Evolutionary conservation across 2,113 vertebrate genomes (phyloP).

Genomic region (Corydoras maculifer): DNA sequence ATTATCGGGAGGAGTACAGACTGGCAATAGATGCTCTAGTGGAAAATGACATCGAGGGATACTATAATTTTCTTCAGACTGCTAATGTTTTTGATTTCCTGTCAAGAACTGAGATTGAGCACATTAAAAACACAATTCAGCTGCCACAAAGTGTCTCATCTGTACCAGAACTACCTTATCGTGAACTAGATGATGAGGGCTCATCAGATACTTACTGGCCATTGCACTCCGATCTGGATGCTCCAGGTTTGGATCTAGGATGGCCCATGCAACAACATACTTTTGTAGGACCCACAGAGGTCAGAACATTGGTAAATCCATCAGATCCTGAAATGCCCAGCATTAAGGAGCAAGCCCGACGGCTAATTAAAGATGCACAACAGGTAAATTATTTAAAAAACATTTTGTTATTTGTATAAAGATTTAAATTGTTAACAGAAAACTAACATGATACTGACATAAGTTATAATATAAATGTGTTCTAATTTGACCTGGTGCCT

Average conservation of each 20-base stretch:
- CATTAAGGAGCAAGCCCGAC: conserved; percentile 89
- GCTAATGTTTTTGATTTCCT: conserved; percentile 78
- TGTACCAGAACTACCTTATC: conserved; percentile 61
- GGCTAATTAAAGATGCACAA: conserved; percentile 87
- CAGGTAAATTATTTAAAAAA: conserved; percentile 66
- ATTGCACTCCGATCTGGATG: conserved; percentile 83
- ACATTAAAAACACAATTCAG: conserved; percentile 75
- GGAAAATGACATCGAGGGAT: conserved; percentile 80
- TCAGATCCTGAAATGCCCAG: conserved; percentile 82
- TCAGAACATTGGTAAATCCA: conserved; percentile 89
- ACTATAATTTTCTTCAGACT: conserved; percentile 74
- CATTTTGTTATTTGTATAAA: background rate
- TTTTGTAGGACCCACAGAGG: conserved; percentile 85
- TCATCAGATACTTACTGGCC: conserved; percentile 99
- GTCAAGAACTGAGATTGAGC: conserved; percentile 77
- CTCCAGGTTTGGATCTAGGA: conserved; percentile 90
- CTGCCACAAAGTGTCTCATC: conserved; percentile 61
- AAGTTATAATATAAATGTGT: too few species aligned
- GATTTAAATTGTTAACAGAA: background rate
- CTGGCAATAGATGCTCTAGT: conserved; percentile 86
- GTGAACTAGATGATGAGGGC: conserved; percentile 58
- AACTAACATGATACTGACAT: too few species aligned
- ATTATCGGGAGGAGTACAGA: conserved; percentile 95
- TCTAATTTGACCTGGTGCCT: too few species aligned
- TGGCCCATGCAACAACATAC: conserved; percentile 82